Evolutionary conservation across 2,797 vertebrate species (phyloP), one percentile per base, ranked within the genome.

Genomic region (Staurois parvus): DNA sequence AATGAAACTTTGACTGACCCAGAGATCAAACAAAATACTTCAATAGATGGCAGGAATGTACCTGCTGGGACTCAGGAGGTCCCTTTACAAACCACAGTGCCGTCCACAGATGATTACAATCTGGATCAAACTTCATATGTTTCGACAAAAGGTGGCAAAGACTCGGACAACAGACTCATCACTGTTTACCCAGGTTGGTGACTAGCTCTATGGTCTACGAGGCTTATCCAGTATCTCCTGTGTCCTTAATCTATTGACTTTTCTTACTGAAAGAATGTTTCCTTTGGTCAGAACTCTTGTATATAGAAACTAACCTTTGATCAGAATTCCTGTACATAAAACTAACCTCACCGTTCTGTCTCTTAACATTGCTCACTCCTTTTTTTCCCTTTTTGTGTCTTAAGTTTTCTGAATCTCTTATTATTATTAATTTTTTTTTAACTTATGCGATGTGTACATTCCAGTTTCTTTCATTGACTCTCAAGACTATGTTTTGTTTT

Each of bases 121-220:
- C 77, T 81, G 77, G 92, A 87, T 48, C 90, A 91, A 76, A 91
- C 90, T 62, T 89, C 91, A 84, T 84, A 64, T 76, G 81, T 85
- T 85, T 92, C 93, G 0, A 90, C 89, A 72, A 90, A 89, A 2
- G 93, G 94, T 88, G 90, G 89, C 42, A 85, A 88, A 56, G 89
- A 87, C 19, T 88, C 89, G 42, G 95, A 95, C 42, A 95, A 93
- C 88, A 95, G 87, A 87, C 95, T 95, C 88, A 95, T 95, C 92
- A 95, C 94, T 84, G 92, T 95, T 82, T 90, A 95, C 70, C 93
- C 93, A 93, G 94, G 95, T 96, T 86, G 92, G 94, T 90, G 84
- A 74, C 86, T 80, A 79, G 81, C 74, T 83, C 81, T 87, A 86
- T 86, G 80, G 67, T 83, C 85, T 86, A 24, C 75, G 64, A 66